A percentile compares a stretch with the other conserved stretches of the same genome.
Evolutionary conservation across 2,113 vertebrate species (phyloP).

Genomic region (Limanda limanda): DNA sequence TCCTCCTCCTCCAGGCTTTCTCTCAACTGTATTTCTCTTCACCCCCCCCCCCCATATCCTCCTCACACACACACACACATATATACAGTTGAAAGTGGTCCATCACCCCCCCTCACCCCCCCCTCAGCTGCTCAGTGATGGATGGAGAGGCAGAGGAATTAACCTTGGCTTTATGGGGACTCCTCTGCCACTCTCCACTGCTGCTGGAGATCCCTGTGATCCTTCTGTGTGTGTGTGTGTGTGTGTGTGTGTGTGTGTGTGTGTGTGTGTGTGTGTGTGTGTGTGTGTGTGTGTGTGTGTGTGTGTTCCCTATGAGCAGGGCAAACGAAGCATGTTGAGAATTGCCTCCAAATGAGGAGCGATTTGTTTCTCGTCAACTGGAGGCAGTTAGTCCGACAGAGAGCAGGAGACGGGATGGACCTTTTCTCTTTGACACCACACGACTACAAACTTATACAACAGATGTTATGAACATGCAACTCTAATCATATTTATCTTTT

Average conservation of each 20-base stretch:
- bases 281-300: conserved; percentile 10
- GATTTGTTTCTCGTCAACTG: conserved; percentile 72
- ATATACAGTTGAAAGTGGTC: conserved; percentile 68
- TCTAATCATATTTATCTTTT: too few species aligned
- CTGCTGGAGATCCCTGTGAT: conserved; percentile 60
- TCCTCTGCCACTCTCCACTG: conserved; percentile 68
- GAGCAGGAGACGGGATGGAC: background rate
- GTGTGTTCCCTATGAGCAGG: conserved; percentile 42
- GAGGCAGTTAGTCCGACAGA: conserved; percentile 71
- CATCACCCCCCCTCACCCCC: conserved; percentile 35
- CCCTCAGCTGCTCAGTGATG: conserved; percentile 73
- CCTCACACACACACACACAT: conserved; percentile 41
- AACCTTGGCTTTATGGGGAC: conserved; percentile 85
- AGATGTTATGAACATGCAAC: background rate
- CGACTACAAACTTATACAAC: conserved; percentile 31
- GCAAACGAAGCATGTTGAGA: conserved; percentile 75
- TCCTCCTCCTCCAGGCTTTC: conserved; percentile 28
- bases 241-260: conserved; percentile 1
- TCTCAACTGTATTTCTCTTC: conserved; percentile 64
- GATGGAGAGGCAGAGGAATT: conserved; percentile 78
- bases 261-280: background rate
- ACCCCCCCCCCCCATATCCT: conserved; percentile 9
- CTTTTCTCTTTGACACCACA: conserved; percentile 28
- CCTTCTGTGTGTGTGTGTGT: conserved; percentile 33
- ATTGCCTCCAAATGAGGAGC: conserved; percentile 69